phyloP scores from a whole-genome alignment of 2,113 vertebrate species.

The Variabilichromis moorii region DNA sequence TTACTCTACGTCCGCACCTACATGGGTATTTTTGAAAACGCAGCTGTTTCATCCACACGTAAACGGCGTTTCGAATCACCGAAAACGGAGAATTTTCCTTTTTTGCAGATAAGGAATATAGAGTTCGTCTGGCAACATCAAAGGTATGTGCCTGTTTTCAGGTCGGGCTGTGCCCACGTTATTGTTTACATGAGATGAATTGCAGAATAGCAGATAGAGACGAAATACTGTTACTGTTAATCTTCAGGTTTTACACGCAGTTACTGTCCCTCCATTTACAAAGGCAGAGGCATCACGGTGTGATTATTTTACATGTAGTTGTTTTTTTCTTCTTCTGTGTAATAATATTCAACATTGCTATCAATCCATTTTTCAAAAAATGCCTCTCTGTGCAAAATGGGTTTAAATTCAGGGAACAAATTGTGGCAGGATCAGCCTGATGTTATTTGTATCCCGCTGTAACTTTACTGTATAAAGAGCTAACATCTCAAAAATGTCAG shows the following conservation, averaged over 20 bases:
- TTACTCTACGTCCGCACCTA: rapidly evolving
- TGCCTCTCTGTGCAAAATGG: background rate
- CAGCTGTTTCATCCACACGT: background rate
- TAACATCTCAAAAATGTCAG: background rate
- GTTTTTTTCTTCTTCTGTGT: background rate
- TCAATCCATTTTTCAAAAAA: background rate
- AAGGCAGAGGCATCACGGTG: background rate
- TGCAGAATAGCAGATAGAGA: background rate
- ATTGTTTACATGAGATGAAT: background rate
- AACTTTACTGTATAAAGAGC: background rate
- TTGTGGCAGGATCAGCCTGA: background rate
- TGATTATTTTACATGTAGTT: background rate
- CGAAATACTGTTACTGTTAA: background rate
- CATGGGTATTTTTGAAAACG: background rate
- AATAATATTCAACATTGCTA: background rate
- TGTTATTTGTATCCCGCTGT: background rate
- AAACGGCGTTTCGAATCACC: background rate
- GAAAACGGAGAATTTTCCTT: rapidly evolving
- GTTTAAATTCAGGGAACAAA: background rate
- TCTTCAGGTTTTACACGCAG: background rate
- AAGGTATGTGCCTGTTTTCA: background rate
- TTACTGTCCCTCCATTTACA: background rate
- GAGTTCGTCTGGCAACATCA: background rate
- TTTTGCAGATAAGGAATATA: background rate
- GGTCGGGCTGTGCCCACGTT: background rate